Evolutionary conservation across 2,797 vertebrate species (phyloP).

Genomic region (Sebastiscus albofasciatus): DNA sequence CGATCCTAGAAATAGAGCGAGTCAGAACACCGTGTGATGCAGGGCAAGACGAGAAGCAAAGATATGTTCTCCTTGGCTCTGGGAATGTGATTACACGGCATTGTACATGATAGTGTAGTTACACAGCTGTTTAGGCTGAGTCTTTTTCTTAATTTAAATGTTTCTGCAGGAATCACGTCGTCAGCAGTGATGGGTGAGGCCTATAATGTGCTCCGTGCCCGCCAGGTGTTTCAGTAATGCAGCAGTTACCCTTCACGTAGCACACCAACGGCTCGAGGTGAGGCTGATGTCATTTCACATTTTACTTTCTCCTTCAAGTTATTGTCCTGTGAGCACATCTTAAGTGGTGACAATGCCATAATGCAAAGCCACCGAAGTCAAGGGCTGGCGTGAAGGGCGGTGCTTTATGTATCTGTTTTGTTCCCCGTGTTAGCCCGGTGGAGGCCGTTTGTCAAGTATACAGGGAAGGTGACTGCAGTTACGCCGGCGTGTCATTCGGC

Average conservation of each 20-base stretch:
- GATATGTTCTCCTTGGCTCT: not conserved
- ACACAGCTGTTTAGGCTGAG: slow-evolving; percentile 1
- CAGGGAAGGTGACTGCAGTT: slow-evolving; percentile 84
- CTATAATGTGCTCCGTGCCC: not conserved
- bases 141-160: not conserved
- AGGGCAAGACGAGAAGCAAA: not conserved
- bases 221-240: slow-evolving; percentile 30
- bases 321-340: slow-evolving; percentile 38
- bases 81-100: not conserved
- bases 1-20: slow-evolving; percentile 37
- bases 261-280: slow-evolving; percentile 21
- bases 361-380: slow-evolving; percentile 39
- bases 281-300: slow-evolving; percentile 16
- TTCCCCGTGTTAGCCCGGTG: slow-evolving; percentile 73
- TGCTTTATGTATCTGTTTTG: slow-evolving; percentile 79
- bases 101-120: not conserved
- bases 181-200: slow-evolving; percentile 26
- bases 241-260: slow-evolving; percentile 35
- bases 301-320: slow-evolving; percentile 35
- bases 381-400: slow-evolving; percentile 74
- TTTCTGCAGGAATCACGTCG: not conserved
- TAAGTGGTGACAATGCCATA: slow-evolving; percentile 38
- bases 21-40: slow-evolving; percentile 11
- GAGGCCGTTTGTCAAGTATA: slow-evolving; percentile 73
- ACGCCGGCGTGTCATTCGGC: slow-evolving; percentile 74